Base-by-base conservation (phyloP, 2,888 invertebrate species). In the Rhagonycha fulva region DNA sequence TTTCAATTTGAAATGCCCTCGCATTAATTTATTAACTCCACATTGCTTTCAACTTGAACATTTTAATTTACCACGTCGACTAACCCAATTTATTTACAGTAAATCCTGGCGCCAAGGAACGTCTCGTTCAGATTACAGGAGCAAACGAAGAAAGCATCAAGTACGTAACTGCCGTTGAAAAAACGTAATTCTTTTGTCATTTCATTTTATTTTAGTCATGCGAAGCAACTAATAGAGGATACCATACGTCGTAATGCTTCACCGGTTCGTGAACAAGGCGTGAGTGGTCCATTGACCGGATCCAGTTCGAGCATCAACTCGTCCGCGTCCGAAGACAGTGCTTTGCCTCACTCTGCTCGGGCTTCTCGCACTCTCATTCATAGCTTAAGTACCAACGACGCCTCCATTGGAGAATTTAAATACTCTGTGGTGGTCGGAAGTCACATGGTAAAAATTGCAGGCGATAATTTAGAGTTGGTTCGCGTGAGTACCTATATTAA, bases 211-310 rank as follows among this genome's bases (percentile, higher is more conserved):
- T 87, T 14, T 83, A 96, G 96, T 85, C 94, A 95, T 87, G 98
- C 98, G 62, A 97, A 97, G 88, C 94, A 95, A 87, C 89, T 98
- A 87, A 98, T 98, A 86, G 97, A 97, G 87, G 97, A 98, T 86
- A 98, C 98, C 80, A 98, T 98, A 85, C 93, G 96, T 81, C 93
- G 97, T 85, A 98, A 98, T 90, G 96, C 97, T 82, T 98, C 97
- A 70, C 97, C 97, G 71, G 95, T 96, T 82, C 91, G 95, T 82
- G 89, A 92, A 82, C 91, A 94, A 84, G 90, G 90, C 80, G 84
- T 87, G 80, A 89, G 90, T 72, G 90, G 91, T 81, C 91, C 91
- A 76, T 87, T 90, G 73, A 92, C 91, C 75, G 94, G 93, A 76
- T 94, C 94, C 75, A 94, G 94, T 86, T 94, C 94, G 71, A 95